phyloP scores from a whole-genome alignment of 2,888 invertebrate genomes.

The Latrodectus elegans region DNA sequence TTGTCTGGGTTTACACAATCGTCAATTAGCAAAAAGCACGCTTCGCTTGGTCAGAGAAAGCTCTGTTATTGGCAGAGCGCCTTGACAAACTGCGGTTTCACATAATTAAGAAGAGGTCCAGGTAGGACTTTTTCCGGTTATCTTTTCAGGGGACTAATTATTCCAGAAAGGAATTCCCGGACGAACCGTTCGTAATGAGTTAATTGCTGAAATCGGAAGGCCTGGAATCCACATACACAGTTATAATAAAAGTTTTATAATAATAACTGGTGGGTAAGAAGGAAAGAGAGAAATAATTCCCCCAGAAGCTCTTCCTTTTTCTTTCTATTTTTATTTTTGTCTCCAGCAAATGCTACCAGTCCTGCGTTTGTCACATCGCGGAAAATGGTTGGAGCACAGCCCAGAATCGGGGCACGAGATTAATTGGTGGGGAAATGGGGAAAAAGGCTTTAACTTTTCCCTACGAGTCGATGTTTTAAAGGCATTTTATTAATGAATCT shows the following conservation, averaged over 20 bases:
- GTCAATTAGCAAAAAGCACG: slow-evolving; percentile 67
- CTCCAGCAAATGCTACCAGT: not conserved
- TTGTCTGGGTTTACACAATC: slow-evolving; percentile 16
- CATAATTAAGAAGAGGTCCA: slow-evolving; percentile 64
- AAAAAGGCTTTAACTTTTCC: slow-evolving; percentile 40
- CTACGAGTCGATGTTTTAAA: slow-evolving; percentile 59
- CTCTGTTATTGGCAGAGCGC: slow-evolving; percentile 66
- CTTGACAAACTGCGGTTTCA: slow-evolving; percentile 64
- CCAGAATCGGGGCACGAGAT: slow-evolving; percentile 29
- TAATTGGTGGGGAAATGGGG: slow-evolving; percentile 44
- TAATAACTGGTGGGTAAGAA: slow-evolving; percentile 49
- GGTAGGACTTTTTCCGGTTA: slow-evolving; percentile 43
- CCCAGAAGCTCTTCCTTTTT: slow-evolving; percentile 1
- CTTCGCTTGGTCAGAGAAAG: slow-evolving; percentile 4
- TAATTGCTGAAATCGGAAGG: slow-evolving; percentile 56
- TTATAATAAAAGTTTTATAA: slow-evolving; percentile 65
- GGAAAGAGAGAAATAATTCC: not conserved
- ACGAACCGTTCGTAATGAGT: slow-evolving; percentile 60
- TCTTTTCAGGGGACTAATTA: slow-evolving; percentile 57
- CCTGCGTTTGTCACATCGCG: slow-evolving; percentile 60
- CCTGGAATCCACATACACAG: slow-evolving; percentile 23
- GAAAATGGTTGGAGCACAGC: slow-evolving; percentile 28
- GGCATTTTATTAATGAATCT: slow-evolving; percentile 65
- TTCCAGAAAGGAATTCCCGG: slow-evolving; percentile 44
- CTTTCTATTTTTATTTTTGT: slow-evolving; percentile 11